These are phyloP conservation scores for Hippoglossus stenolepis DNA, from an alignment of 2,113 vertebrate genomes.

Conservation along the genomic window DNA sequence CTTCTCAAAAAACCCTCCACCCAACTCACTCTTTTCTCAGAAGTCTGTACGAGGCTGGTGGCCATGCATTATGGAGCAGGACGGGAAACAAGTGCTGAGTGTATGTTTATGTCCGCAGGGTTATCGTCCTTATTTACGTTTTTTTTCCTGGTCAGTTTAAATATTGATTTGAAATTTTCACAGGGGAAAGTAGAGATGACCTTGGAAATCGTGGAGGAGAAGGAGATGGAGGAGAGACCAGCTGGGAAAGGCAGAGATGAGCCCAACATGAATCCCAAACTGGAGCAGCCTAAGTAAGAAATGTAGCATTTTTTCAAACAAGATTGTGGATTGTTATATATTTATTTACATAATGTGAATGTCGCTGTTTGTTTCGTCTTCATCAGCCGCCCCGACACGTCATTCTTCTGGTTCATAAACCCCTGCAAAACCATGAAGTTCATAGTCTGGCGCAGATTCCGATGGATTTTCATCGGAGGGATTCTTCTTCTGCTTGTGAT, in stretches of 20 bases:
- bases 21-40: conserved; percentile 92
- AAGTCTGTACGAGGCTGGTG: conserved; percentile 97
- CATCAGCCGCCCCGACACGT: conserved; percentile 94
- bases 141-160: background rate
- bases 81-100: conserved; percentile 87
- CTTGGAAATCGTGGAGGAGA: conserved; percentile 93
- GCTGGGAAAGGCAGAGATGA: conserved; percentile 97
- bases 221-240: conserved; percentile 92
- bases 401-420: conserved; percentile 98
- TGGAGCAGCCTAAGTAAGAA: conserved; percentile 93
- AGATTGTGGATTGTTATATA: background rate
- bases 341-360: background rate
- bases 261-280: conserved; percentile 98
- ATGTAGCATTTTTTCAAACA: background rate
- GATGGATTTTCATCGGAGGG: conserved; percentile 90
- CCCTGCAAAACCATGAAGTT: conserved; percentile 97
- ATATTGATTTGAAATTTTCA: conserved; percentile 34
- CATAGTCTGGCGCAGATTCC: conserved; percentile 95
- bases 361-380: conserved; percentile 1
- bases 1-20: conserved; percentile 70
- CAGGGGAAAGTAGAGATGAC: conserved; percentile 99
- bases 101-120: conserved; percentile 78
- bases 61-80: conserved; percentile 90
- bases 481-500: conserved; percentile 87
- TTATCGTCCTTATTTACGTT: background rate